Conservation (phyloP, 2,113 vertebrate genomes). For the Centropus unirufus region DNA sequence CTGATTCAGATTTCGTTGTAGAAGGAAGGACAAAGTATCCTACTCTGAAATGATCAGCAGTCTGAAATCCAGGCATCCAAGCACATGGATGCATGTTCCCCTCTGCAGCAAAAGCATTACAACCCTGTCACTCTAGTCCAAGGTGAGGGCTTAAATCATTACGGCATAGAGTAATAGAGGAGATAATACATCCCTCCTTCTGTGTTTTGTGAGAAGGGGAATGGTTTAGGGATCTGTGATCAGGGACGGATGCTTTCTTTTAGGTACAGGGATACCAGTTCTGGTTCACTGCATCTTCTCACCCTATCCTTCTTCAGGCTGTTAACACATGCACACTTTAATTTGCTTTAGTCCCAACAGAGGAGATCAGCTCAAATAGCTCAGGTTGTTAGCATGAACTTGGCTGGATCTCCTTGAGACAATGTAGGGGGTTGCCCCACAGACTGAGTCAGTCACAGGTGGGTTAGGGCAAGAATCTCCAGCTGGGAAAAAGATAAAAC, state of each 20-base stretch:
- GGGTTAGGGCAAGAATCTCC: background rate
- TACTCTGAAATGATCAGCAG: background rate
- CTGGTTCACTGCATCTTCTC: background rate
- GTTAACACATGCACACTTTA: background rate
- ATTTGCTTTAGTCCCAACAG: background rate
- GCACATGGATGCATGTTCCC: background rate
- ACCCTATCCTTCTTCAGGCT: background rate
- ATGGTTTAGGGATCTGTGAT: background rate
- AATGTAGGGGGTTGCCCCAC: background rate
- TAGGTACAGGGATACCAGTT: background rate
- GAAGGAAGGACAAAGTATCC: background rate
- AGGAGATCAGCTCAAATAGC: background rate
- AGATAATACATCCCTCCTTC: background rate
- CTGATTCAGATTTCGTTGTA: background rate
- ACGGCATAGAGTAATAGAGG: background rate
- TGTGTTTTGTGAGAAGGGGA: background rate
- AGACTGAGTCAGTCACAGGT: background rate
- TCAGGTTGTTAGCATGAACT: background rate
- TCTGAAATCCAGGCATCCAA: background rate
- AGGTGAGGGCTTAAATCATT: background rate
- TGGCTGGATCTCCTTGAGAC: background rate
- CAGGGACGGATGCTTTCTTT: background rate
- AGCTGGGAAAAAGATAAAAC: constrained; percentile 1
- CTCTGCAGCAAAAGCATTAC: background rate
- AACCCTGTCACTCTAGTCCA: background rate